Percentiles rank a stretch among this genome's conserved stretches.
Evolutionary conservation across 2,797 vertebrate species (phyloP).

Genomic region (Clarias laeviceps): DNA sequence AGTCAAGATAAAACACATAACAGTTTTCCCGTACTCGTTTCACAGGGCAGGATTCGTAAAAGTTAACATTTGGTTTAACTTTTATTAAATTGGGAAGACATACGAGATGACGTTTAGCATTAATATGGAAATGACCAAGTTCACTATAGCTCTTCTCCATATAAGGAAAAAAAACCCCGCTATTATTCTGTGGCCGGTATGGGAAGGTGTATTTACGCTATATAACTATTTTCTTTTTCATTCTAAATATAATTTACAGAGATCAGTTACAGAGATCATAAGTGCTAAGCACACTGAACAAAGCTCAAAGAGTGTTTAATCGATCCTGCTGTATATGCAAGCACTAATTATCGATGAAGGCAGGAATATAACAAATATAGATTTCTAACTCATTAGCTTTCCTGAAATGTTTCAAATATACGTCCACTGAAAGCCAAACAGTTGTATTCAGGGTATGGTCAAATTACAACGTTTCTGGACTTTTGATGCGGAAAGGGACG

Average conservation of each 20-base stretch:
- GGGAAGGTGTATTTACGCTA: background rate
- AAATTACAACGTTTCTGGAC: background rate
- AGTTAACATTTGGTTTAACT: background rate
- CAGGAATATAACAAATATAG: constrained; percentile 66
- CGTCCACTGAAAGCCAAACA: background rate
- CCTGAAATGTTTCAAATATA: constrained; percentile 8
- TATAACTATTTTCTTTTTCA: background rate
- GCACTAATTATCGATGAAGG: constrained; percentile 47
- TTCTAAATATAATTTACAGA: background rate
- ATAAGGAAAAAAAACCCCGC: background rate
- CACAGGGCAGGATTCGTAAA: background rate
- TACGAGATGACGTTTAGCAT: background rate
- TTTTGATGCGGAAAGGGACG: background rate
- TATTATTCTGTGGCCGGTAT: background rate
- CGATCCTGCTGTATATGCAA: constrained; percentile 2
- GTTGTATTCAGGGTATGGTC: too few relatives aligned
- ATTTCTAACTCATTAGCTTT: constrained; percentile 59
- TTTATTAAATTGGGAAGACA: background rate
- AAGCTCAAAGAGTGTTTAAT: constrained; percentile 20
- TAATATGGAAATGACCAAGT: constrained; percentile 7
- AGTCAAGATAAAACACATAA: constrained; percentile 17
- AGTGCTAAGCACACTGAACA: constrained; percentile 1
- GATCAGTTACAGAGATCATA: background rate
- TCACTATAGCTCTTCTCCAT: constrained; percentile 37
- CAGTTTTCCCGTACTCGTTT: constrained; percentile 5